Evolutionary conservation across 2,113 vertebrate genomes (phyloP).

Genomic region (Hippocampus comes): DNA sequence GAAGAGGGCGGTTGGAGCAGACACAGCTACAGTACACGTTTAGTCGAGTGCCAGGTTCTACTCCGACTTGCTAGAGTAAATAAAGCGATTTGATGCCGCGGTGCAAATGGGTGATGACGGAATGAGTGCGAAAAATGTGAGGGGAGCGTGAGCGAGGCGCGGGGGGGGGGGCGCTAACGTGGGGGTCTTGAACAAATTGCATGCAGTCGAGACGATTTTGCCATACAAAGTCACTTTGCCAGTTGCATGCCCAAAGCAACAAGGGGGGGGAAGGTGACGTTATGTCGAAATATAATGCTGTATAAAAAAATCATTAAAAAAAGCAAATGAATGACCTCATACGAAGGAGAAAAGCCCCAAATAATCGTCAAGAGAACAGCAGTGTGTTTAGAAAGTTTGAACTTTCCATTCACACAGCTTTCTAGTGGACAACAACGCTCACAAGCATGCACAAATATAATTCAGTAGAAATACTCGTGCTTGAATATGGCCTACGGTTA

Average conservation of each 20-base stretch:
- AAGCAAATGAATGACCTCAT: background rate
- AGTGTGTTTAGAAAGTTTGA: background rate
- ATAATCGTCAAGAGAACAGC: background rate
- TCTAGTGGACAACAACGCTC: background rate
- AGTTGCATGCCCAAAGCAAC: background rate
- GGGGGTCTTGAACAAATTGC: background rate
- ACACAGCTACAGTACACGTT: conserved; percentile 18
- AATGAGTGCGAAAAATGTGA: background rate
- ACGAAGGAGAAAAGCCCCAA: background rate
- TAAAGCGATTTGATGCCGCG: conserved; percentile 55
- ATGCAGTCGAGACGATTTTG: background rate
- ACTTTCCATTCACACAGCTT: background rate
- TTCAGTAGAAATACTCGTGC: background rate
- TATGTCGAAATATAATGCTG: background rate
- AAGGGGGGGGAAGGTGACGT: background rate
- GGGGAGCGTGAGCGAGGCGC: background rate
- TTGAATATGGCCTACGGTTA: background rate
- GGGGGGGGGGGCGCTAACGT: background rate
- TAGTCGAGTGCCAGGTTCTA: conserved; percentile 54
- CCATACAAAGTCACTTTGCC: background rate
- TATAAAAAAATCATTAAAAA: background rate
- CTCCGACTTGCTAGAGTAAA: conserved; percentile 59
- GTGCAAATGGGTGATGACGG: conserved; percentile 18
- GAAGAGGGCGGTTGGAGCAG: conserved; percentile 21
- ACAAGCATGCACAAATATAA: background rate